Evolutionary conservation across 2,797 vertebrate genomes (phyloP).

Genomic region (Jordanella pulchra): DNA sequence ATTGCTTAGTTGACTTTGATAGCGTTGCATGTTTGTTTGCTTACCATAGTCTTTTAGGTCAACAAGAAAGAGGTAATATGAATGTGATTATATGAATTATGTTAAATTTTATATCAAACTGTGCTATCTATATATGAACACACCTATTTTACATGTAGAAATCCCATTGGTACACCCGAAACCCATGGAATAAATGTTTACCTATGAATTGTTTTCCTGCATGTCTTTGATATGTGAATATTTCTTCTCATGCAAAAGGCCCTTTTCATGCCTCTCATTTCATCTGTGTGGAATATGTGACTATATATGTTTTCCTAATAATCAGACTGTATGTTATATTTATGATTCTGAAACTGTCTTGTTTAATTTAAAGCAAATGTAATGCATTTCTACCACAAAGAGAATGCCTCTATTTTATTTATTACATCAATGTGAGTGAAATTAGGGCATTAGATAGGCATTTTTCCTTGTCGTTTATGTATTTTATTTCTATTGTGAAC

Average conservation of each 20-base stretch:
- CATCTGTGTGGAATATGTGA: neutral
- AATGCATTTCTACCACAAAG: neutral
- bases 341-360: neutral
- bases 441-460: neutral
- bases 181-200: neutral
- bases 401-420: neutral
- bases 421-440: neutral
- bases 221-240: neutral
- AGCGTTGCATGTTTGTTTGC: too few species aligned
- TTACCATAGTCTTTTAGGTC: too few species aligned
- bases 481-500: neutral
- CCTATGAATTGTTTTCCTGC: neutral
- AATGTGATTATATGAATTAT: neutral
- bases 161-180: neutral
- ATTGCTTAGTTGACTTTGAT: neutral
- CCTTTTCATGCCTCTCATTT: neutral
- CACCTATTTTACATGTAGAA: neutral
- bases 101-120: neutral
- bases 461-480: neutral
- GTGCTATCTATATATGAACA: too few species aligned
- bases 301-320: neutral
- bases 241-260: neutral
- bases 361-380: neutral
- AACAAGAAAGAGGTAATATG: too few species aligned
- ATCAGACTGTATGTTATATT: neutral